Evolutionary conservation across 1,140 invertebrate species (phyloP).

Genomic region (Phortica variegata): DNA sequence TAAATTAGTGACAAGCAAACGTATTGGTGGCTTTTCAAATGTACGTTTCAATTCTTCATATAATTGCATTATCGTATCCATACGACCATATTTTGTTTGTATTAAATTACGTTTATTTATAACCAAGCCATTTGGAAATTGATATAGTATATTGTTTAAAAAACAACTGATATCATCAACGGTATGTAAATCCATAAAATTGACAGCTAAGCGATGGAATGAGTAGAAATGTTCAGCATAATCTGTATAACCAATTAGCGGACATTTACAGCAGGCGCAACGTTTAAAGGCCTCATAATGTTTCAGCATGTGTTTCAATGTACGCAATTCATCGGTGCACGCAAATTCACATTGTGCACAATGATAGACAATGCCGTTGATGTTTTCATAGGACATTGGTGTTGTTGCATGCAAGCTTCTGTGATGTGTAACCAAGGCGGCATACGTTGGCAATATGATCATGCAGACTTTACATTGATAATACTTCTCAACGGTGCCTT

Average conservation of each 20-base stretch:
- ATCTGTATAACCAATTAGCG: conserved; percentile 3
- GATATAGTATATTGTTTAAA: conserved; percentile 7
- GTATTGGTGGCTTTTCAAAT: conserved; percentile 17
- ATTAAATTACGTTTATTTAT: conserved; percentile 5
- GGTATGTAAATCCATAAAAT: conserved; percentile 5
- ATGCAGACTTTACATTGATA: conserved; percentile 9
- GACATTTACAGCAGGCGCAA: conserved; percentile 9
- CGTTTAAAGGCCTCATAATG: conserved; percentile 13
- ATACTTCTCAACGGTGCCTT: conserved; percentile 2
- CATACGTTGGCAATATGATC: conserved; percentile 8
- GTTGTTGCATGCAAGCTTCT: too few relatives aligned
- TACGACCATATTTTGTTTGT: conserved; percentile 13
- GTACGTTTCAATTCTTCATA: conserved; percentile 14
- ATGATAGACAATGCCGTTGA: conserved; percentile 9
- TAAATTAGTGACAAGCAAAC: too few relatives aligned
- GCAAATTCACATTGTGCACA: conserved; percentile 6
- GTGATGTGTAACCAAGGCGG: conserved; percentile 3
- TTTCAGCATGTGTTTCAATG: conserved; percentile 17
- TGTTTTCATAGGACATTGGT: too few relatives aligned
- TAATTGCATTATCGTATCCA: conserved; percentile 1
- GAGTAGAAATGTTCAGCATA: conserved; percentile 19
- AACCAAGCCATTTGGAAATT: conserved; percentile 22
- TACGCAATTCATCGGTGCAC: conserved; percentile 4
- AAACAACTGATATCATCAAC: conserved; percentile 3
- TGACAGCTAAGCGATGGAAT: conserved; percentile 5